These are phyloP conservation scores for Dione juno DNA, from an alignment of 2,888 invertebrate genomes.

Conservation along the genomic window DNA sequence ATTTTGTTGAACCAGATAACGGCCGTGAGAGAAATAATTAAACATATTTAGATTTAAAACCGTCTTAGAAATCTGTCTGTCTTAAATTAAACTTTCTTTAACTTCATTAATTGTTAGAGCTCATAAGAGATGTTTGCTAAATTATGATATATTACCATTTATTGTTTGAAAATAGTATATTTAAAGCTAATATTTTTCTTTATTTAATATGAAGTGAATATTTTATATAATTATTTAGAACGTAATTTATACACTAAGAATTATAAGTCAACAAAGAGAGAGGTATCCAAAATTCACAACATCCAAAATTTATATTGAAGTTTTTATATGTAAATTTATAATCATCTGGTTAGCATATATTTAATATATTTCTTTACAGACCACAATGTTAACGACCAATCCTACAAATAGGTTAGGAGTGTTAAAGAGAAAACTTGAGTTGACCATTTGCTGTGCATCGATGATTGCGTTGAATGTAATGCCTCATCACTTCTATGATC, in stretches of 20 bases:
- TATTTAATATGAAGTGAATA: not conserved
- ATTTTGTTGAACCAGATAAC: constrained; percentile 31
- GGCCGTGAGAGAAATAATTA: constrained; percentile 38
- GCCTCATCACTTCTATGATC: constrained; percentile 1
- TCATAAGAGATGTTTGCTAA: not conserved
- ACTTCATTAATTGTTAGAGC: not conserved
- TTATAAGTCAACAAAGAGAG: too few species aligned
- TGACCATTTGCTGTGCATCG: constrained; percentile 5
- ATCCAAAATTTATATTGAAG: too few species aligned
- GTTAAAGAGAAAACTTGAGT: constrained; percentile 13
- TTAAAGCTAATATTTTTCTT: not conserved
- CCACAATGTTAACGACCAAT: not conserved
- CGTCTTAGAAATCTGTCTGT: not conserved
- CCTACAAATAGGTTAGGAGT: constrained; percentile 4
- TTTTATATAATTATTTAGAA: not conserved
- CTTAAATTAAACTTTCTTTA: not conserved
- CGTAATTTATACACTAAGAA: too few species aligned
- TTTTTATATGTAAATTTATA: too few species aligned
- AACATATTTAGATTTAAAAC: constrained; percentile 19
- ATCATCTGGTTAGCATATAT: too few species aligned
- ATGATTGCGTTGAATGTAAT: constrained; percentile 3
- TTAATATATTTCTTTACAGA: not conserved
- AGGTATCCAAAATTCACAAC: too few species aligned
- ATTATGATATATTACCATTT: too few species aligned
- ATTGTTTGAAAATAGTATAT: not conserved